Evolutionary conservation across 2,797 vertebrate species (phyloP).

Genomic region (Karalla daura): DNA sequence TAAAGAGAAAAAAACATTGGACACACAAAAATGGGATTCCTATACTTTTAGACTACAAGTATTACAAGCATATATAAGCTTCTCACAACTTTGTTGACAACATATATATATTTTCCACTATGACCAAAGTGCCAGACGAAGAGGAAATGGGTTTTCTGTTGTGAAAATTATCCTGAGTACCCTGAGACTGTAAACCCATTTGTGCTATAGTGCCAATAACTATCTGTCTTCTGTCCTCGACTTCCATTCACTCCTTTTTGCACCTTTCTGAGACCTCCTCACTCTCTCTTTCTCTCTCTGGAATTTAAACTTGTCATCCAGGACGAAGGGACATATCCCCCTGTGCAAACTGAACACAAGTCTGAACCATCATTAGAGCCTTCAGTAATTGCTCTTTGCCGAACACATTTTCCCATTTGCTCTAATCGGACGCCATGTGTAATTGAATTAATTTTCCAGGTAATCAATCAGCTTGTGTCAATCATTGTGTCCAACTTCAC

Average conservation of each 20-base stretch:
- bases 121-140: constrained; percentile 8
- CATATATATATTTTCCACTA: constrained; percentile 8
- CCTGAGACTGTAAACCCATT: constrained; percentile 3
- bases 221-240: not conserved
- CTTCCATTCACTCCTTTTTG: not conserved
- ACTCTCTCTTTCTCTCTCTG: not conserved
- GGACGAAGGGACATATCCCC: constrained; percentile 13
- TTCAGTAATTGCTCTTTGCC: constrained; percentile 49
- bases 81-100: not conserved
- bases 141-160: constrained; percentile 10
- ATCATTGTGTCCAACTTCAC: constrained; percentile 25
- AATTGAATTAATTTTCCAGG: constrained; percentile 53
- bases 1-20: not conserved
- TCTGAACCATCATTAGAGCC: constrained; percentile 28
- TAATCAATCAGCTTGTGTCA: constrained; percentile 50
- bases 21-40: not conserved
- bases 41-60: not conserved
- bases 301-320: constrained; percentile 15
- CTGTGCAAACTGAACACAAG: constrained; percentile 15
- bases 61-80: not conserved
- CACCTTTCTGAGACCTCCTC: constrained; percentile 10
- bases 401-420: constrained; percentile 52
- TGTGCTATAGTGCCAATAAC: not conserved
- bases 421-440: constrained; percentile 44
- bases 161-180: not conserved